Evolutionary conservation across 2,888 invertebrate species (phyloP).

Genomic region (Cerceris rybyensis): DNA sequence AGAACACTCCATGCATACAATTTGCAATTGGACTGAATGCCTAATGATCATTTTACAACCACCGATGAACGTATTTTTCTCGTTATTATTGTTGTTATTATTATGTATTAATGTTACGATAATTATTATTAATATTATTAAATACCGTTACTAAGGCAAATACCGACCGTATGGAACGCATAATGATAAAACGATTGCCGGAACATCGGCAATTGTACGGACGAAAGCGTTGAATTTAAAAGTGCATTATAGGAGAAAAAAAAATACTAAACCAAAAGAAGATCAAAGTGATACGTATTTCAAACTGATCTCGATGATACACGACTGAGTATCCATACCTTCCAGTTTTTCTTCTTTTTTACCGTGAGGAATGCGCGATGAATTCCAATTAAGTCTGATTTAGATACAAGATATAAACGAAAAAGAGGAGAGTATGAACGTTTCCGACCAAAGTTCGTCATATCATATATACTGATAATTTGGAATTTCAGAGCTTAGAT

Average conservation of each 20-base stretch:
- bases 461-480: slow-evolving; percentile 60
- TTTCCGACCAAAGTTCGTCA: slow-evolving; percentile 62
- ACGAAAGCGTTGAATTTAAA: background rate
- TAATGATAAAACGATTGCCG: background rate
- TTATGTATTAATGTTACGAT: slow-evolving; percentile 8
- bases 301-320: slow-evolving; percentile 4
- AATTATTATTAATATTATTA: background rate
- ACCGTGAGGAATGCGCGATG: background rate
- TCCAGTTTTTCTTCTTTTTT: background rate
- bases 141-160: too few species aligned
- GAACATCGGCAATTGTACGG: background rate
- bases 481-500: slow-evolving; percentile 42
- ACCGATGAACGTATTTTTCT: slow-evolving; percentile 18
- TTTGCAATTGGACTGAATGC: slow-evolving; percentile 42
- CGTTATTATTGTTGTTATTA: slow-evolving; percentile 24
- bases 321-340: background rate
- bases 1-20: slow-evolving; percentile 13
- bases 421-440: slow-evolving; percentile 26
- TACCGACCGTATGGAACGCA: background rate
- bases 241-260: background rate
- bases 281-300: background rate
- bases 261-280: background rate
- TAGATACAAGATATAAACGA: slow-evolving; percentile 1
- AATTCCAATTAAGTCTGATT: slow-evolving; percentile 37
- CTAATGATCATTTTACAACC: slow-evolving; percentile 40